Percentiles rank a stretch among this genome's conserved stretches.
Conservation (phyloP, 2,888 invertebrate genomes). For the Junonia oenone region DNA sequence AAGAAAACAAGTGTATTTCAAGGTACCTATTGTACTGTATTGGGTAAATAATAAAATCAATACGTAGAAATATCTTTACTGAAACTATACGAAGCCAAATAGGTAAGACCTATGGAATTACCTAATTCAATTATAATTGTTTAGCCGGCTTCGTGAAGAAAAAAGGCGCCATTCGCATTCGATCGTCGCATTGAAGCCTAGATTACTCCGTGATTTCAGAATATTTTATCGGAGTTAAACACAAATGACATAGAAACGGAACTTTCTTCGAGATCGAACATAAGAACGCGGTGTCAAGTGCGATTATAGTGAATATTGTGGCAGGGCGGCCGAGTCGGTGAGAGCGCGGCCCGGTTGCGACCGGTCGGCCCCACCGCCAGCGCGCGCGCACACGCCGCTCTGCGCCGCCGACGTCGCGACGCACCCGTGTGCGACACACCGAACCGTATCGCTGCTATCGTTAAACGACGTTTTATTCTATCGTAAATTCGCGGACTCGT, state of each 20-base stretch:
- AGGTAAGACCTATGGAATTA: conserved; percentile 50
- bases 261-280: conserved; percentile 70
- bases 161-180: conserved; percentile 30
- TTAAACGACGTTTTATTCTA: conserved; percentile 32
- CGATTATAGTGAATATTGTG: conserved; percentile 65
- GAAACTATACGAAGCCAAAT: conserved; percentile 46
- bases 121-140: conserved; percentile 64
- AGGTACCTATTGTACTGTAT: not conserved
- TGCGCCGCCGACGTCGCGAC: conserved; percentile 75
- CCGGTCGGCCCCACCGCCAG: conserved; percentile 73
- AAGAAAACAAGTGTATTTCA: conserved; percentile 8
- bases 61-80: conserved; percentile 19
- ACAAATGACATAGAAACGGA: conserved; percentile 67
- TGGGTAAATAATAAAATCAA: conserved; percentile 18
- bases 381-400: conserved; percentile 52
- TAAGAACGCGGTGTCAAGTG: conserved; percentile 71
- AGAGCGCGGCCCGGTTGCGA: conserved; percentile 76
- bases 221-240: conserved; percentile 30
- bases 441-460: conserved; percentile 41
- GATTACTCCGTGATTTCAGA: conserved; percentile 31
- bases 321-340: conserved; percentile 62
- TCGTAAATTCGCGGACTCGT: conserved; percentile 38
- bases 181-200: conserved; percentile 31
- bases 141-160: conserved; percentile 46
- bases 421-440: conserved; percentile 59